These are phyloP conservation scores for Poeciliopsis prolifica DNA, from an alignment of 2,113 vertebrate genomes.

Conservation along the genomic window DNA sequence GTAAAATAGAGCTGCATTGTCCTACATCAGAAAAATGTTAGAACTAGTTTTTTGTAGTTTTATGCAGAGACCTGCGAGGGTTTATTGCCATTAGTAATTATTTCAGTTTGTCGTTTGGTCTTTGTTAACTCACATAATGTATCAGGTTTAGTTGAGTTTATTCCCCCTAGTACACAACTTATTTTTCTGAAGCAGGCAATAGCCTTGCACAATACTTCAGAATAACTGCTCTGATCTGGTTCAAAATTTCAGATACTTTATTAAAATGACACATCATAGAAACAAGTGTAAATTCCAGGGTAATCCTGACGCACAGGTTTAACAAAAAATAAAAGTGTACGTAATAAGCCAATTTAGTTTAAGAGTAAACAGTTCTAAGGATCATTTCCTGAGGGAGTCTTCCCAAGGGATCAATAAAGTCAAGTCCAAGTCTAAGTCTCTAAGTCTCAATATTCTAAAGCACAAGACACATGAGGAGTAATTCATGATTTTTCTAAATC, in stretches of 20 bases:
- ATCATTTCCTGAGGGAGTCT: too few species aligned
- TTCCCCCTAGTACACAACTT: background rate
- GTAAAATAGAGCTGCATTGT: conserved; percentile 10
- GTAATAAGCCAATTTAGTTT: background rate
- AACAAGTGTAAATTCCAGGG: background rate
- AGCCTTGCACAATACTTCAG: background rate
- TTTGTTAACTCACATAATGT: background rate
- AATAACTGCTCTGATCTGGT: background rate
- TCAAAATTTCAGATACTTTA: background rate
- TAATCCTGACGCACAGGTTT: background rate
- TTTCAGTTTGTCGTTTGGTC: too few species aligned
- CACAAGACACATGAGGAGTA: conserved; percentile 1
- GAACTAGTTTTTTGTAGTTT: too few species aligned
- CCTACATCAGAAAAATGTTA: too few species aligned
- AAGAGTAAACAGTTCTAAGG: background rate
- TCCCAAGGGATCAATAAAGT: too few species aligned
- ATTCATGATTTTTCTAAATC: conserved; percentile 8
- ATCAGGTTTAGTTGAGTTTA: too few species aligned
- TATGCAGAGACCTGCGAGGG: too few species aligned
- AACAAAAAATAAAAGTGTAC: background rate
- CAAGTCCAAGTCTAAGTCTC: too few species aligned
- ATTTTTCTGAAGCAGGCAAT: background rate
- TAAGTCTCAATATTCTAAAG: conserved; percentile 18
- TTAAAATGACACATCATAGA: background rate
- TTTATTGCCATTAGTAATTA: too few species aligned